Percentiles rank a stretch among this genome's conserved stretches.
Evolutionary conservation across 2,888 invertebrate genomes (phyloP).

Genomic region (Amphipyra tragopoginis): DNA sequence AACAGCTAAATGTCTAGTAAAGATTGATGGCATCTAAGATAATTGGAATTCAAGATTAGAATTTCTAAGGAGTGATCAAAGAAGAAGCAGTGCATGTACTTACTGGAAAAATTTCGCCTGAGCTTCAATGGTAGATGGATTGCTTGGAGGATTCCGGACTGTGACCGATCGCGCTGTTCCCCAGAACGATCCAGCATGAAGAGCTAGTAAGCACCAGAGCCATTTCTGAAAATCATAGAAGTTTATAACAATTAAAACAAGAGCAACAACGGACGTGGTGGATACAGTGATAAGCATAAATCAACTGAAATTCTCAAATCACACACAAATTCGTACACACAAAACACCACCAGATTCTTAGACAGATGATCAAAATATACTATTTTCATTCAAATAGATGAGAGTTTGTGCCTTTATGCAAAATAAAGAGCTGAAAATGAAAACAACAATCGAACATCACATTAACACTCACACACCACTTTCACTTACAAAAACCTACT

Average conservation of each 20-base stretch:
- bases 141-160: conserved; percentile 71
- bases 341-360: no score
- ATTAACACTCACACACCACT: conserved; percentile 50
- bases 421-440: conserved; percentile 12
- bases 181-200: conserved; percentile 72
- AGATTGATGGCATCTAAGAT: no score
- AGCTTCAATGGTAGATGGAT: conserved; percentile 79
- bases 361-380: no score
- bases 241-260: not conserved
- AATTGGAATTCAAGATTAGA: no score
- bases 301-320: not conserved
- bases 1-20: no score
- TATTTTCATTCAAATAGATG: conserved; percentile 1
- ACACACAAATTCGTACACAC: no score
- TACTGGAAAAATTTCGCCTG: conserved; percentile 89
- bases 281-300: not conserved
- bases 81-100: conserved; percentile 60
- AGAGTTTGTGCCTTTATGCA: conserved; percentile 1
- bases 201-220: conserved; percentile 74
- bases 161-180: conserved; percentile 66
- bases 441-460: conserved; percentile 29
- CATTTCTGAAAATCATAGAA: conserved; percentile 73
- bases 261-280: not conserved
- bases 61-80: not conserved
- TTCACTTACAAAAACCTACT: conserved; percentile 37